Conservation (phyloP, 2,888 invertebrate genomes). For the Strigamia maritima region DNA sequence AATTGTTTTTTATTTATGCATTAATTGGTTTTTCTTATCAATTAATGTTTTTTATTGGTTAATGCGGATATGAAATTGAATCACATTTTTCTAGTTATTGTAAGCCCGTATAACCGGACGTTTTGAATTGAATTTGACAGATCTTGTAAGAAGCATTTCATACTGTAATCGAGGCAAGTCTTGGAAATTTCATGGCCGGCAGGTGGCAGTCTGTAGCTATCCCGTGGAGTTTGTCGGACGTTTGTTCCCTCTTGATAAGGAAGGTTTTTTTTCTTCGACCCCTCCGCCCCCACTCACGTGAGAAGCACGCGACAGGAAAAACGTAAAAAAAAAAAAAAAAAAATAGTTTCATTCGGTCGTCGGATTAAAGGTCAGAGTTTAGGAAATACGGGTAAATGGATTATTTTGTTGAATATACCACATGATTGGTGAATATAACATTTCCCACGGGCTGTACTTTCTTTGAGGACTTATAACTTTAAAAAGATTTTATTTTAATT, state of each 20-base stretch:
- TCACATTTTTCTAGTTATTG: background rate
- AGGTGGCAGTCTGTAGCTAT: slow-evolving; percentile 1
- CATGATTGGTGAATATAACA: background rate
- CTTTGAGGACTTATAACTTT: too few species aligned
- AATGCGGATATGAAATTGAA: background rate
- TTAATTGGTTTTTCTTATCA: too few species aligned
- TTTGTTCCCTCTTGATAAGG: background rate
- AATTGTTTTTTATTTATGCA: too few species aligned
- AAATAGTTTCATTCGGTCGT: background rate
- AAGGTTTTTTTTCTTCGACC: background rate
- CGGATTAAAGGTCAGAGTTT: background rate
- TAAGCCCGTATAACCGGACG: background rate
- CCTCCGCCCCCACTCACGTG: background rate
- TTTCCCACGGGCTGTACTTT: background rate
- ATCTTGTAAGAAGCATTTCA: background rate
- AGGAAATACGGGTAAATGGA: background rate
- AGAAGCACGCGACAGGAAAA: slow-evolving; percentile 2
- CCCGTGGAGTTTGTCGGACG: slow-evolving; percentile 5
- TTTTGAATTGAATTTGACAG: background rate
- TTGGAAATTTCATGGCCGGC: slow-evolving; percentile 15
- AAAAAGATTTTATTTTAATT: background rate
- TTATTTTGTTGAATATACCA: background rate
- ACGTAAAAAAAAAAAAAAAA: background rate
- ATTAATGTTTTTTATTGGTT: too few species aligned
- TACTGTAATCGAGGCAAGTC: background rate